Base-by-base conservation (phyloP, 2,113 vertebrate species). In the Xyrauchen texanus region DNA sequence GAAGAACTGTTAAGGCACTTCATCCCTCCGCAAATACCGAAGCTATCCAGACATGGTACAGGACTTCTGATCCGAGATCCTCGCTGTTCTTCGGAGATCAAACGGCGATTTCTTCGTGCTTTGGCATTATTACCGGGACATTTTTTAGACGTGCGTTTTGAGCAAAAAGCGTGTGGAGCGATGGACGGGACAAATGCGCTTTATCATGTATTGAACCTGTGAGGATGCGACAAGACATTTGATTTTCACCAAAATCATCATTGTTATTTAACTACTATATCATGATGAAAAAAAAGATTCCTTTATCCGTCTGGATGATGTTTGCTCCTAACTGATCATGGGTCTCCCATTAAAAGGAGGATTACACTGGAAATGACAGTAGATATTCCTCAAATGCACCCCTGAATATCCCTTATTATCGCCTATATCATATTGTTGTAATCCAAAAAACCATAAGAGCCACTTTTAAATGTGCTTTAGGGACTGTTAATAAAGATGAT, bases 401-500 rank as follows among this genome's bases (percentile, higher is more conserved):
- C 15, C 76, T 86, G 4, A 63, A 42, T 42, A 21, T 76, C 34
- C 13, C 5, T 76, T 74, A 34, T 34, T 34, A 34, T 34, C 21
- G 21, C 21, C 21, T 34, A 34, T 34, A 62, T 86, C 46, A 13
- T 62, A 81, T 81, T 66, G 82, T 84, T n/a, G 85, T 81, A 75
- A 81, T 81, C 79, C 21, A 4, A 10, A 60, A 45, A 61, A 34
- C 34, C 68, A 58, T 7, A 46, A 34, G 21, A 34, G 21, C 21
- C 21, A 34, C 21, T 34, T 34, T 34, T 34, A 1, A 34, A 34
- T 3, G 21, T 34, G 21, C 21, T 34, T 34, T 34, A 34, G 21
- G 21, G 63, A 68, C 9, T 61, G 34, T 60, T 16, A 34, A 87
- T 86, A 87, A 96, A 93, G 83, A 96, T 96, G 96, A 94, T 97